Percentiles rank a stretch among this genome's conserved stretches.
Conservation (phyloP, 2,113 vertebrate genomes). For the Seriola dumerili region DNA sequence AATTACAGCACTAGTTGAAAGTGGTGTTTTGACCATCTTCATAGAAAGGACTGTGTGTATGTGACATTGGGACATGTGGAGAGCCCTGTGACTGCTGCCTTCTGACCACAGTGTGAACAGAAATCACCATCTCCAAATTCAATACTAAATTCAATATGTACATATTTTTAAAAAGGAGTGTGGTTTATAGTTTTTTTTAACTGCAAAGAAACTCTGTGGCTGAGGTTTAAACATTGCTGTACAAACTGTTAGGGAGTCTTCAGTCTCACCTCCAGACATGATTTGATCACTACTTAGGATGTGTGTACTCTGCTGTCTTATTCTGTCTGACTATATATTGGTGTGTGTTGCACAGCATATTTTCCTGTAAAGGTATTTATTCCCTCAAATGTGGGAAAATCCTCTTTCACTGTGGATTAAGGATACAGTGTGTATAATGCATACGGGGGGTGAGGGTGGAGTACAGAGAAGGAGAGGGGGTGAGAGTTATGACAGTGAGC, state of each 20-base stretch:
- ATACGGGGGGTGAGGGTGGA: background rate
- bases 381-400: constrained; percentile 72
- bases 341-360: constrained; percentile 24
- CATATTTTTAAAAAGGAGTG: background rate
- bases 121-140: background rate
- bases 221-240: background rate
- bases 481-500: constrained; percentile 18
- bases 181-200: background rate
- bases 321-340: background rate
- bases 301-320: background rate
- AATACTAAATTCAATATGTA: constrained; percentile 10
- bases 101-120: background rate
- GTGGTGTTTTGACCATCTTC: constrained; percentile 1
- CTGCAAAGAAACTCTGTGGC: background rate
- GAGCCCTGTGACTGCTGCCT: background rate
- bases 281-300: constrained; percentile 3
- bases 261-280: constrained; percentile 10
- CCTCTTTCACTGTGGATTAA: constrained; percentile 66
- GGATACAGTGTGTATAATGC: constrained; percentile 50
- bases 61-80: background rate
- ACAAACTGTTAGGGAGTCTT: constrained; percentile 5
- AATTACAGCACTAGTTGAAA: constrained; percentile 3
- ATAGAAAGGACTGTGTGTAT: too few species aligned
- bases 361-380: constrained; percentile 58
- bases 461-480: background rate